phyloP scores from a whole-genome alignment of 2,888 invertebrate genomes.

The Leucozona laternaria region DNA sequence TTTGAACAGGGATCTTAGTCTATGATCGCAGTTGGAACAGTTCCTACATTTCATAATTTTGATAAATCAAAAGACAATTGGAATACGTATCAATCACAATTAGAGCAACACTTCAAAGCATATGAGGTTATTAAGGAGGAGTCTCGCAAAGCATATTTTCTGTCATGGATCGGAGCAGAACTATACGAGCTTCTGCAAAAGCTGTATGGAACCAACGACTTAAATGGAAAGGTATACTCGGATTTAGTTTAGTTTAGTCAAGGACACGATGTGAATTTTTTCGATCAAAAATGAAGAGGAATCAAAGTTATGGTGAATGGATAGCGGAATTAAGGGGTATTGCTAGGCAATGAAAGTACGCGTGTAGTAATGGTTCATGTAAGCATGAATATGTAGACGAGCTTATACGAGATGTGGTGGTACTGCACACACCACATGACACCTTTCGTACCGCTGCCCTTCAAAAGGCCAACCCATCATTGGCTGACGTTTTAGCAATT shows the following conservation, averaged over 20 bases:
- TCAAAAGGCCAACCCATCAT: not conserved
- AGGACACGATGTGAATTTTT: constrained; percentile 65
- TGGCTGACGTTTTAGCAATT: constrained; percentile 54
- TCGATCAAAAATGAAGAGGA: constrained; percentile 60
- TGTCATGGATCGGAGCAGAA: constrained; percentile 61
- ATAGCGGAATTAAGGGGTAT: constrained; percentile 72
- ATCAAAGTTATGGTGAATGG: constrained; percentile 69
- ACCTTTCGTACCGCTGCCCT: not conserved
- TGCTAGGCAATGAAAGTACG: constrained; percentile 30
- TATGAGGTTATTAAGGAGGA: constrained; percentile 52
- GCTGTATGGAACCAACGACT: constrained; percentile 48
- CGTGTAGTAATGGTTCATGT: constrained; percentile 60
- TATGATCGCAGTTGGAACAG: constrained; percentile 48
- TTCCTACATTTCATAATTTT: constrained; percentile 64
- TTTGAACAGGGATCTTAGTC: constrained; percentile 15
- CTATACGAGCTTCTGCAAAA: constrained; percentile 69
- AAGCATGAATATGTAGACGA: constrained; percentile 61
- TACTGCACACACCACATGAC: not conserved
- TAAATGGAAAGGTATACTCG: constrained; percentile 47
- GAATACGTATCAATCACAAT: not conserved
- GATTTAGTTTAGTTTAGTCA: constrained; percentile 42
- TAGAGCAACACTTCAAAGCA: constrained; percentile 68
- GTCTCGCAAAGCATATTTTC: constrained; percentile 70
- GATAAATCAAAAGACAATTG: constrained; percentile 3
- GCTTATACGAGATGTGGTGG: constrained; percentile 40